Conservation (phyloP, 2,113 vertebrate species). For the Archocentrus centrarchus region DNA sequence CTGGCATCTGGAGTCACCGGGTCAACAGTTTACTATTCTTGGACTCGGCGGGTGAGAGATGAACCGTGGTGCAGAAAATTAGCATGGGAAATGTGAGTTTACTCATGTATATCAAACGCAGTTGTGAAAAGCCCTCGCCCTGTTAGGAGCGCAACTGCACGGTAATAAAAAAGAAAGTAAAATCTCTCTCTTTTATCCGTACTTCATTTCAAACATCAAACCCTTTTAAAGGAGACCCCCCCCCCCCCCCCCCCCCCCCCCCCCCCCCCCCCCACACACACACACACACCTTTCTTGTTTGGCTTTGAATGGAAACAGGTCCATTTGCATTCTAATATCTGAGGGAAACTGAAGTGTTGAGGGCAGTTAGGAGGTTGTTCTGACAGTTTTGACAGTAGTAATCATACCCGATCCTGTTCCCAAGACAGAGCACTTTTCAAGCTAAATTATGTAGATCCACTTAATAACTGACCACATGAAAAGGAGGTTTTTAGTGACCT, state of each 20-base stretch:
- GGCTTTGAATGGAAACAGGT: neutral
- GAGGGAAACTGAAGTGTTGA: slow-evolving; percentile 18
- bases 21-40: slow-evolving; percentile 60
- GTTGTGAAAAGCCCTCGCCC: slow-evolving; percentile 34
- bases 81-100: slow-evolving; percentile 62
- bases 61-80: slow-evolving; percentile 39
- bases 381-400: slow-evolving; percentile 4
- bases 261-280: neutral
- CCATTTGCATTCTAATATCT: slow-evolving; percentile 54
- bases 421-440: neutral
- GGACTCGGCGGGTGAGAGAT: slow-evolving; percentile 39
- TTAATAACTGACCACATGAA: neutral
- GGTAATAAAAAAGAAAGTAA: slow-evolving; percentile 13
- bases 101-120: slow-evolving; percentile 69
- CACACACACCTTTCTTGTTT: neutral
- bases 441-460: neutral
- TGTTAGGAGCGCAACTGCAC: slow-evolving; percentile 27
- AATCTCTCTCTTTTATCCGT: slow-evolving; percentile 27
- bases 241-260: neutral
- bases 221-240: neutral
- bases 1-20: slow-evolving; percentile 60
- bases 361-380: neutral
- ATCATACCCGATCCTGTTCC: neutral
- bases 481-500: neutral
- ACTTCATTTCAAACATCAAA: slow-evolving; percentile 47